These are phyloP conservation scores for Apocrypta bakeri DNA, from an alignment of 1,140 invertebrate genomes.

Conservation along the genomic window DNA sequence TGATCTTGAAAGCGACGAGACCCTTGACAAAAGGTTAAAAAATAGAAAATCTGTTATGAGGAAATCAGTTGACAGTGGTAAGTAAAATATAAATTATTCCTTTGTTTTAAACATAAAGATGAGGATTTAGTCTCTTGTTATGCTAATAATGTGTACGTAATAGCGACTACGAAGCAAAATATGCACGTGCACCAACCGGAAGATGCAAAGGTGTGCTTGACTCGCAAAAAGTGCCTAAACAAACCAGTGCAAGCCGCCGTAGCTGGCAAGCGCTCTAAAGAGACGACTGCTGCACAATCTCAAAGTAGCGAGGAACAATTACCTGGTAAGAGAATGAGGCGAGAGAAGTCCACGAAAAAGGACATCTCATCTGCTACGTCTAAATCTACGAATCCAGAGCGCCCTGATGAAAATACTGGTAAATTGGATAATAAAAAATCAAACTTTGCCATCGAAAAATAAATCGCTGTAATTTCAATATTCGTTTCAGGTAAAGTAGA, in stretches of 20 bases:
- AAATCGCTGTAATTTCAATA: background rate
- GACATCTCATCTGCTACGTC: constrained; percentile 39
- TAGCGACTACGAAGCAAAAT: constrained; percentile 8
- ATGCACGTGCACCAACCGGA: background rate
- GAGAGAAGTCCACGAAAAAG: constrained; percentile 49
- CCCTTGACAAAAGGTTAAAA: constrained; percentile 4
- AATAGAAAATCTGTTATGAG: constrained; percentile 2
- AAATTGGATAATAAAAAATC: no score
- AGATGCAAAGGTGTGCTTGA: constrained; percentile 51
- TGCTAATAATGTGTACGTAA: background rate
- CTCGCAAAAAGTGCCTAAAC: constrained; percentile 59
- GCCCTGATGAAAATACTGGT: constrained; percentile 38
- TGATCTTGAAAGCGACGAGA: background rate
- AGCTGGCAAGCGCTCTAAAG: constrained; percentile 29
- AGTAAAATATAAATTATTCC: background rate
- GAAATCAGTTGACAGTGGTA: constrained; percentile 13
- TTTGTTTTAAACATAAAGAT: background rate
- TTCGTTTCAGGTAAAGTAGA: constrained; percentile 53
- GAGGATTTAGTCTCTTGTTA: background rate
- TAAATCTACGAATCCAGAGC: constrained; percentile 58
- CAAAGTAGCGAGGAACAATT: constrained; percentile 1
- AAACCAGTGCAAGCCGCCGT: constrained; percentile 42
- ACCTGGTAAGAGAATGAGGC: constrained; percentile 48
- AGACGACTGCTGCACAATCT: background rate
- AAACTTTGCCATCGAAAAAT: background rate